phyloP scores from a whole-genome alignment of 2,113 vertebrate genomes.

The Semicossyphus pulcher region DNA sequence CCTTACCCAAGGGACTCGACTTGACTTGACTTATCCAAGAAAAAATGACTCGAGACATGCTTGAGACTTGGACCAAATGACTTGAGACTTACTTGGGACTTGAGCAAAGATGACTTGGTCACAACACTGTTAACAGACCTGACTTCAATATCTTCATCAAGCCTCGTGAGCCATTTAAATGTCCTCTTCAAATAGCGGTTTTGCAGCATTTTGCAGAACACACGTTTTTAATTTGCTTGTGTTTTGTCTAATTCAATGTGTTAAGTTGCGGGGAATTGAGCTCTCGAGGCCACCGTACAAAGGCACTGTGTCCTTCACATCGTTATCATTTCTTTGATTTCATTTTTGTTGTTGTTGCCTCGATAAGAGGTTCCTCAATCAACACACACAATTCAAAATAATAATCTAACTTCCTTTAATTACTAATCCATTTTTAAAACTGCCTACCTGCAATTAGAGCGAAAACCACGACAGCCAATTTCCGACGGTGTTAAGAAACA shows the following conservation, averaged over 20 bases:
- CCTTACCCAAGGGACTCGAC: no score
- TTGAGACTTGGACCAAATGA: no score
- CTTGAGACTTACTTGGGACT: no score
- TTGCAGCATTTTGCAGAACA: neutral
- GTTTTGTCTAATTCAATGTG: neutral
- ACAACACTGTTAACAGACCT: no score
- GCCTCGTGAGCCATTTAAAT: no score
- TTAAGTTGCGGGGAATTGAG: neutral
- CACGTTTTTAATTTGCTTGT: no score
- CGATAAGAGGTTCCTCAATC: neutral
- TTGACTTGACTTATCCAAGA: no score
- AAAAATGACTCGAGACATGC: no score
- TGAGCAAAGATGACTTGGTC: no score
- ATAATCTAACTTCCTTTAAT: conserved; percentile 9
- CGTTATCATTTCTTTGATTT: neutral
- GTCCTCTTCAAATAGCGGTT: no score
- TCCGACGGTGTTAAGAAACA: conserved; percentile 47
- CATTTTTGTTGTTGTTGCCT: neutral
- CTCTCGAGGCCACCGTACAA: neutral
- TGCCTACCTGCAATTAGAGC: conserved; percentile 46
- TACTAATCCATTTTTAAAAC: conserved; percentile 27
- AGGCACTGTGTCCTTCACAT: neutral
- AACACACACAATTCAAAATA: conserved; percentile 2
- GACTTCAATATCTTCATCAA: no score
- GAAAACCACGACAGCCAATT: conserved; percentile 31